These are phyloP conservation scores for Onychostruthus taczanowskii DNA, from an alignment of 2,113 vertebrate species.

Conservation along the genomic window DNA sequence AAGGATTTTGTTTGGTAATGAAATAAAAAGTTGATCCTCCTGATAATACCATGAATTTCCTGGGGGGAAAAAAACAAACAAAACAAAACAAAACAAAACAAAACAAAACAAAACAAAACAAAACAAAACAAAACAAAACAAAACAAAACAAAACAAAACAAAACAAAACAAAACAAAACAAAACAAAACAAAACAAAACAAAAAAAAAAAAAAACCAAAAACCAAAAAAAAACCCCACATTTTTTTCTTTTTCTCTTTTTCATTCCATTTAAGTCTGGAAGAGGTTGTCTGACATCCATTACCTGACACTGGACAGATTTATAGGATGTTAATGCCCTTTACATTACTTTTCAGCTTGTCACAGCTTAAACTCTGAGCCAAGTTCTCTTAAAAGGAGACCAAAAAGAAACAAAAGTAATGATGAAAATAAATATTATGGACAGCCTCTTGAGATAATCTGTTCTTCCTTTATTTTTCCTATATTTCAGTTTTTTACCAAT, in stretches of 20 bases:
- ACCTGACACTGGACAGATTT: background rate
- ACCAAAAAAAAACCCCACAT: background rate
- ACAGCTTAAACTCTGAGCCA: background rate
- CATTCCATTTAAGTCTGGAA: background rate
- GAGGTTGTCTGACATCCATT: background rate
- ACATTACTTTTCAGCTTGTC: background rate
- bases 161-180: too few relatives aligned
- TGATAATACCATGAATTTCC: background rate
- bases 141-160: background rate
- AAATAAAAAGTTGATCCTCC: background rate
- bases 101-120: too few relatives aligned
- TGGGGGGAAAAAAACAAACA: background rate
- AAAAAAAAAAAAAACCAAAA: background rate
- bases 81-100: background rate
- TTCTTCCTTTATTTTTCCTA: background rate
- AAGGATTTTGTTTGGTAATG: background rate
- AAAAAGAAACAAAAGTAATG: background rate
- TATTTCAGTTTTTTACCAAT: slow-evolving; percentile 5
- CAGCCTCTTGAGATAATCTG: background rate
- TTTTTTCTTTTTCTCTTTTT: background rate
- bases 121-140: too few relatives aligned
- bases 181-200: too few relatives aligned
- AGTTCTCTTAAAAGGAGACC: background rate
- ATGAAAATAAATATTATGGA: background rate
- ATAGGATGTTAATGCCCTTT: background rate